These are phyloP conservation scores for Numenius phaeopus DNA, from an alignment of 2,797 vertebrate genomes.

Conservation along the genomic window DNA sequence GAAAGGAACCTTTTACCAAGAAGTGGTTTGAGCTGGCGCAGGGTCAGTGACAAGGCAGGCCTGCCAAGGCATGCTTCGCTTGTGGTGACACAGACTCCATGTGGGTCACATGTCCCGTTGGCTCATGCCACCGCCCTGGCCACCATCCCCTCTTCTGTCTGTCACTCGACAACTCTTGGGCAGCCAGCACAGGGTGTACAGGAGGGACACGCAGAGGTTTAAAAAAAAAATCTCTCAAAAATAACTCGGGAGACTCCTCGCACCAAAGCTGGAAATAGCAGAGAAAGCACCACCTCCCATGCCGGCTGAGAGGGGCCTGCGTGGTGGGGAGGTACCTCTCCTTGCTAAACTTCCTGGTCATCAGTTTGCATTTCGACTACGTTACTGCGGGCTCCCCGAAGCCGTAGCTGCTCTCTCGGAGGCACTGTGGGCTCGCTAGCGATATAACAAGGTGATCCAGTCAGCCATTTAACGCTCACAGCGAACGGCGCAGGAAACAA, in stretches of 20 bases:
- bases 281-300: slow-evolving; percentile 39
- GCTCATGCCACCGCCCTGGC: slow-evolving; percentile 53
- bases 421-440: neutral
- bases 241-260: slow-evolving; percentile 46
- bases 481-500: rapidly evolving
- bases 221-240: slow-evolving; percentile 3
- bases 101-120: slow-evolving; percentile 67
- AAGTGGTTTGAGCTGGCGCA: slow-evolving; percentile 24
- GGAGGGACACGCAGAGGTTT: neutral
- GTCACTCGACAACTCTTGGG: neutral
- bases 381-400: neutral
- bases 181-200: slow-evolving; percentile 54
- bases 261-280: slow-evolving; percentile 61
- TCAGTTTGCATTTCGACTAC: neutral
- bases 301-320: neutral
- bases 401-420: neutral
- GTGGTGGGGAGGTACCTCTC: neutral
- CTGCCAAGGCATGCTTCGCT: slow-evolving; percentile 47
- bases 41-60: neutral
- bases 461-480: neutral
- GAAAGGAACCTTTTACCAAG: slow-evolving; percentile 35
- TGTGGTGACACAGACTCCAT: slow-evolving; percentile 33
- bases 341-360: neutral
- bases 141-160: slow-evolving; percentile 20
- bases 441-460: neutral